Base-by-base conservation (phyloP, 2,113 vertebrate genomes). In the Carlito syrichta region DNA sequence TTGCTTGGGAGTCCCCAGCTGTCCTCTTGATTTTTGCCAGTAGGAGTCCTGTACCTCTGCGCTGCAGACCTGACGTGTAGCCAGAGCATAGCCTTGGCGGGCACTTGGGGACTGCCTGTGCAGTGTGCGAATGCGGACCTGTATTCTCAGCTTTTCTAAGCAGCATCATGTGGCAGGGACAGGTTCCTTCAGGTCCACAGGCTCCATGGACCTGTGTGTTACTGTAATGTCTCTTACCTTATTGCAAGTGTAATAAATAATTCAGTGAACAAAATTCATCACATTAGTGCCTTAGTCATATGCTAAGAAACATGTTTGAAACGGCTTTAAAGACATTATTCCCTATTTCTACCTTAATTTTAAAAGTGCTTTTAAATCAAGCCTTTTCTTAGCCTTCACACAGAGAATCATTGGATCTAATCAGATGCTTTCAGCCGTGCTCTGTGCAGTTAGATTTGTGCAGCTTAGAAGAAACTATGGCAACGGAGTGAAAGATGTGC, bases 331-430 rank as follows among this genome's bases (percentile, higher is more conserved):
- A 90, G 86, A 19, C 66, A 86, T 77, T 78, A 52, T 95, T 95
- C 74, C 68, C 94, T 91, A 91, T 92, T 96, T 94, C 23, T 92
- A 43, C 87, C 96, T 96, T 89, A 83, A 62, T 94, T 95, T 17
- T 96, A 68, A 96, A 96, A 96, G 30, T 88, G 73, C 69, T 96
- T 96, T 96, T 78, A 96, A 96, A 85, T 92, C 91, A 92, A 98
- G 35, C 71, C 81, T 92, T 95, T 96, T 88, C 94, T 96, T 97
- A 93, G 62, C 74, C 95, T 97, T 78, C 87, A 79, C 52, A 54
- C 62, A 92, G n/a, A 94, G 92, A 97, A 92, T 97, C 94, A 87
- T 90, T 96, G 30, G 56, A 84, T 88, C 56, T 95, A 96, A 96
- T 92, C 45, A 79, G 81, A 93, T 94, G 79, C 87, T 96, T 97